phyloP scores from a whole-genome alignment of 2,797 vertebrate genomes.

The Pachyuromys duprasi region DNA sequence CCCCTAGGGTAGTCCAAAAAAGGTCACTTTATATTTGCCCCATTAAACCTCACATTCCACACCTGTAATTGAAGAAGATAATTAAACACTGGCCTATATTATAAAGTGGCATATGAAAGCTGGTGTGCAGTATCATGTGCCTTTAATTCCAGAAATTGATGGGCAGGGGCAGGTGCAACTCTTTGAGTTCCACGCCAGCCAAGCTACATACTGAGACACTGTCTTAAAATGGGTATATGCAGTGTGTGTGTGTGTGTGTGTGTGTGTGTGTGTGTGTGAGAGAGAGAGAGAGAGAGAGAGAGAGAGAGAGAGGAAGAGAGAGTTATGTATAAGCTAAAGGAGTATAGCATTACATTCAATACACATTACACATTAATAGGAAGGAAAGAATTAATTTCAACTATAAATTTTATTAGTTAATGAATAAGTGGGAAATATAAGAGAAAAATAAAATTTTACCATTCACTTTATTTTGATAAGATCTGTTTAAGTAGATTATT shows the following conservation, averaged over 20 bases:
- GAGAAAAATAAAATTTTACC: constrained; percentile 2
- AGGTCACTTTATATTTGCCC: background rate
- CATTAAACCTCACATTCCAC: background rate
- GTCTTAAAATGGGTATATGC: background rate
- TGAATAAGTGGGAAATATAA: constrained; percentile 39
- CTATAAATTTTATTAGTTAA: constrained; percentile 16
- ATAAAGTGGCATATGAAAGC: background rate
- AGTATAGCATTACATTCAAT: constrained; percentile 1
- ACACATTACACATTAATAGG: background rate
- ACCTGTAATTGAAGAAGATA: background rate
- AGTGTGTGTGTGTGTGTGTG: too few species aligned
- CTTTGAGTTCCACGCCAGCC: background rate
- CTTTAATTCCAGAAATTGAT: background rate
- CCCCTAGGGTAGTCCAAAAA: background rate
- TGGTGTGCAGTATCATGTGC: background rate
- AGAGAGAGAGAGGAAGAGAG: too few species aligned
- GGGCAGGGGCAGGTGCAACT: background rate
- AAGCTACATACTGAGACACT: background rate
- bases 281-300: too few species aligned
- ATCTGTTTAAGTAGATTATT: background rate
- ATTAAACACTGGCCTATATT: background rate
- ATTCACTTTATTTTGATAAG: constrained; percentile 47
- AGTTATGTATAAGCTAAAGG: background rate
- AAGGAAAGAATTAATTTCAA: constrained; percentile 20
- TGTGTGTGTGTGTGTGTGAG: background rate